Conservation (phyloP, 2,113 vertebrate genomes). For the Cheilinus undulatus region DNA sequence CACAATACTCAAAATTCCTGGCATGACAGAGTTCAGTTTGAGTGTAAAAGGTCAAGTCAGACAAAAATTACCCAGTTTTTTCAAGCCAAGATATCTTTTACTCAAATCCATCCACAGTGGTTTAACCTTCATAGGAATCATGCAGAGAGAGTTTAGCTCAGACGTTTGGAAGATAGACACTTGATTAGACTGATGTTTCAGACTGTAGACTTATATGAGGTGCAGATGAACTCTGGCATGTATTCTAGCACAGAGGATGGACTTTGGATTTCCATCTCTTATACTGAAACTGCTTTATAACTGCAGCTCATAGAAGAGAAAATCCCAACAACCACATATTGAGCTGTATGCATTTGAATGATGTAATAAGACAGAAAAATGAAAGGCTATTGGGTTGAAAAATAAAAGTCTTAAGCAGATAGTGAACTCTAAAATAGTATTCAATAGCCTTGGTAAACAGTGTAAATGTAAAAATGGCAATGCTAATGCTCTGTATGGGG, state of each 20-base stretch:
- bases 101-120: no score
- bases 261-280: no score
- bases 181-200: not conserved
- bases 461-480: constrained; percentile 24
- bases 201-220: not conserved
- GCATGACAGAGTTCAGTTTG: not conserved
- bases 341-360: not conserved
- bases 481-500: constrained; percentile 17
- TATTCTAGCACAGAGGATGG: not conserved
- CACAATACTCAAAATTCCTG: not conserved
- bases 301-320: no score
- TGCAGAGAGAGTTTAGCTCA: not conserved
- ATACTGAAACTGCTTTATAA: no score
- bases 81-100: no score
- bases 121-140: not conserved
- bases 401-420: not conserved
- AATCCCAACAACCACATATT: not conserved
- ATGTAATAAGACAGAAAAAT: not conserved
- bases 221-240: not conserved
- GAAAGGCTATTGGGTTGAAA: not conserved
- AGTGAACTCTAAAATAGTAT: constrained; percentile 15
- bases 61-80: not conserved
- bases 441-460: constrained; percentile 23
- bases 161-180: not conserved
- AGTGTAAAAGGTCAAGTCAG: not conserved